These are phyloP conservation scores for Galaxea fascicularis DNA, from an alignment of 92 coral and sea anemone genomes.

Conservation along the genomic window DNA sequence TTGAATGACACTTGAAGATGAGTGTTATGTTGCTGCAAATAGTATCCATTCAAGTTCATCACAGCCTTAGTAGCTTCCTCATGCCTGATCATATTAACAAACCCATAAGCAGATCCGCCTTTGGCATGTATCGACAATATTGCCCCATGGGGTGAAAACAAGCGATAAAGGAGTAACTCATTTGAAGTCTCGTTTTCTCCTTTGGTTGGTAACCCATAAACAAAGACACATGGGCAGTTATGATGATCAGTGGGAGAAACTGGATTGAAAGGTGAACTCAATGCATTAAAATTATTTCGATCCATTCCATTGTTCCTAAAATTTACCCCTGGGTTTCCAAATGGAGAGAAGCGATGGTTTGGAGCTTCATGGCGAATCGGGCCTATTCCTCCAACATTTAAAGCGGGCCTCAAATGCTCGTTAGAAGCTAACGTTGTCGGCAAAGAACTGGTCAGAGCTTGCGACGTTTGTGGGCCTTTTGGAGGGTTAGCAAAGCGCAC, in stretches of 20 bases:
- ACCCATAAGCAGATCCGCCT: slow-evolving; percentile 89
- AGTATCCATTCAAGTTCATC: slow-evolving; percentile 81
- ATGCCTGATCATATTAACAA: slow-evolving; percentile 91
- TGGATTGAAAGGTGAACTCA: slow-evolving; percentile 55
- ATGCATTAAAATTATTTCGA: slow-evolving; percentile 13
- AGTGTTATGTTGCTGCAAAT: slow-evolving; percentile 71
- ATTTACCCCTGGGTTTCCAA: slow-evolving; percentile 51
- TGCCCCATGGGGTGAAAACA: slow-evolving; percentile 94
- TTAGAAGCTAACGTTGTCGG: slow-evolving; percentile 56
- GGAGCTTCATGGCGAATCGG: slow-evolving; percentile 91
- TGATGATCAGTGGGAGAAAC: slow-evolving; percentile 62
- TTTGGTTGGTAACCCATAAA: slow-evolving; percentile 88
- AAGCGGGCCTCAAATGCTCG: slow-evolving; percentile 71
- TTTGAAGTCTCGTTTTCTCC: slow-evolving; percentile 56
- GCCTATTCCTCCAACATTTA: slow-evolving; percentile 87
- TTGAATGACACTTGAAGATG: slow-evolving; percentile 96
- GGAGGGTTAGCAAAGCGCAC: slow-evolving; percentile 99
- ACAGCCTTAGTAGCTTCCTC: slow-evolving; percentile 94
- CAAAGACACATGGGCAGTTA: slow-evolving; percentile 89
- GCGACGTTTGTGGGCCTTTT: slow-evolving; percentile 72
- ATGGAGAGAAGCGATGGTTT: slow-evolving; percentile 89
- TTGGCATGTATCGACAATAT: slow-evolving; percentile 84
- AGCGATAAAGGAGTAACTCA: slow-evolving; percentile 77
- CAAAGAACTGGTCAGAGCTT: slow-evolving; percentile 30
- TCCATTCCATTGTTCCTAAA: slow-evolving; percentile 20